Percentiles rank a stretch among this genome's conserved stretches.
Conservation (phyloP, 2,113 vertebrate species). For the Cariama cristata region DNA sequence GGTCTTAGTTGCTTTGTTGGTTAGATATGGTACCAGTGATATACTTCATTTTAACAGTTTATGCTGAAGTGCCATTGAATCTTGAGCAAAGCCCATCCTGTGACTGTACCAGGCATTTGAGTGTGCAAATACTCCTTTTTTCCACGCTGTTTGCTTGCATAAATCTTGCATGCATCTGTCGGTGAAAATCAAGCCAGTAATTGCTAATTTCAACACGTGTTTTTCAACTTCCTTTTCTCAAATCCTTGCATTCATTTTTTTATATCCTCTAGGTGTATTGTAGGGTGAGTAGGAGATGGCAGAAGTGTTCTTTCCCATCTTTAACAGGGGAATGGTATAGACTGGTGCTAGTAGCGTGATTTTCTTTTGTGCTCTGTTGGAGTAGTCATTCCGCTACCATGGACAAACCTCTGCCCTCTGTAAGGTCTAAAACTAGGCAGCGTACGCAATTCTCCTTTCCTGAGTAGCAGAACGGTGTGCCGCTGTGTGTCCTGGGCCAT, state of each 20-base stretch:
- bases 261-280: not conserved
- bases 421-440: not conserved
- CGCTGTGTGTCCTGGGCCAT: not conserved
- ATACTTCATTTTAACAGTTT: not conserved
- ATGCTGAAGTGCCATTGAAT: not conserved
- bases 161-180: not conserved
- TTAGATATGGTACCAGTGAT: not conserved
- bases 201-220: not conserved
- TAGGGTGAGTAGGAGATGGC: not conserved
- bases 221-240: not conserved
- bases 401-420: not conserved
- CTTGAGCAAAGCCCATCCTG: not conserved
- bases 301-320: not conserved
- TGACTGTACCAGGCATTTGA: not conserved
- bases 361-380: fast-evolving
- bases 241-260: not conserved
- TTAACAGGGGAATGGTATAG: not conserved
- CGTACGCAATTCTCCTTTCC: not conserved
- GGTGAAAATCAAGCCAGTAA: not conserved
- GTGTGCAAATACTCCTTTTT: not conserved
- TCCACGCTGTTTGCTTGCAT: fast-evolving
- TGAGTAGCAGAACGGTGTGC: not conserved
- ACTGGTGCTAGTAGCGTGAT: not conserved
- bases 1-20: not conserved
- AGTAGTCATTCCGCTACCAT: not conserved